Evolutionary conservation across 1,140 invertebrate species (phyloP).

Genomic region (Drosophila novamexicana): DNA sequence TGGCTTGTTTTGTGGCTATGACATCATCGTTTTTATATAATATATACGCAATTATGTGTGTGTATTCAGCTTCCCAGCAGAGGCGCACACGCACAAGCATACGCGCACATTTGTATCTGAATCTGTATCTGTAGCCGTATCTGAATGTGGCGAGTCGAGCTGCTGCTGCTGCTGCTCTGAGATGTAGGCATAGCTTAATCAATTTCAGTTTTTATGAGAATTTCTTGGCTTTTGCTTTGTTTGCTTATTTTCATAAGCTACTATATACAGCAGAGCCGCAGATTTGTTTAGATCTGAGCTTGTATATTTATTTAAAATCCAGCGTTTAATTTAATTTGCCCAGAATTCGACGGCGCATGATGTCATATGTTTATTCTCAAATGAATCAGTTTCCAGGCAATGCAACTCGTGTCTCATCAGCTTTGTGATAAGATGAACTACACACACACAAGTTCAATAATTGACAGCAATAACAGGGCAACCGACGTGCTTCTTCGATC

Average conservation of each 20-base stretch:
- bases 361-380: slow-evolving; percentile 30
- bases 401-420: slow-evolving; percentile 10
- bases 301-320: slow-evolving; percentile 3
- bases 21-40: slow-evolving; percentile 49
- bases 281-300: slow-evolving; percentile 17
- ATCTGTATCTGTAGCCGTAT: slow-evolving; percentile 11
- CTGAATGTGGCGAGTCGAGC: not conserved
- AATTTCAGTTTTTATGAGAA: slow-evolving; percentile 36
- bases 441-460: not conserved
- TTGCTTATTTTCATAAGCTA: slow-evolving; percentile 25
- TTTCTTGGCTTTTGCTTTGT: slow-evolving; percentile 14
- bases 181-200: slow-evolving; percentile 27
- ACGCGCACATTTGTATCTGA: not conserved
- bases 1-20: slow-evolving; percentile 23
- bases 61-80: slow-evolving; percentile 30
- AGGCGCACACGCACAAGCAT: slow-evolving; percentile 1
- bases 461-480: not conserved
- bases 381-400: slow-evolving; percentile 35
- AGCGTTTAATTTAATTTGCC: slow-evolving; percentile 8
- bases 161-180: slow-evolving; percentile 14
- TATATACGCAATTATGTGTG: slow-evolving; percentile 2
- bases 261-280: slow-evolving; percentile 12
- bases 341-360: slow-evolving; percentile 13
- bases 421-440: slow-evolving; percentile 19
- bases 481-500: slow-evolving; percentile 4